A percentile compares a stretch with the other conserved stretches of the same genome.
Conservation (phyloP, 2,797 vertebrate species). For the Pachyuromys duprasi region DNA sequence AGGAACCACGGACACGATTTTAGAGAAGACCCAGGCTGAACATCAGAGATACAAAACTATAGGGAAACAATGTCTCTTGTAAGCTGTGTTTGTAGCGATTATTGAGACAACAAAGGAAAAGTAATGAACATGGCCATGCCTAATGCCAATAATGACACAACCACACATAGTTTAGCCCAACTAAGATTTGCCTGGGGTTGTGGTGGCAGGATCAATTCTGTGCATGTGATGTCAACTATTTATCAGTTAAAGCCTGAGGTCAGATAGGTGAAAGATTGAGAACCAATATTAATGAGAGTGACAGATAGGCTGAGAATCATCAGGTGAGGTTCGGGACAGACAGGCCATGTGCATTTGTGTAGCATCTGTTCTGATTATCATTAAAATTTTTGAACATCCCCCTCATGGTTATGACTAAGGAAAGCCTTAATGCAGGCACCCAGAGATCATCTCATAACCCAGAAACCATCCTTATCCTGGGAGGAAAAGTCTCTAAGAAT, state of each 20-base stretch:
- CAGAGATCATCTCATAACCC: not conserved
- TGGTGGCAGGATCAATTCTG: not conserved
- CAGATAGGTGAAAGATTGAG: not conserved
- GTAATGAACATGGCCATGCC: not conserved
- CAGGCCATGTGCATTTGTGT: not conserved
- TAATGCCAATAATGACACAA: not conserved
- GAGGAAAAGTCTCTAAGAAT: not conserved
- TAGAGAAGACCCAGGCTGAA: not conserved
- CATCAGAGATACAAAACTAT: not conserved
- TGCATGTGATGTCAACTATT: not conserved
- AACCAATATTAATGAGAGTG: not conserved
- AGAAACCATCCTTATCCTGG: not conserved
- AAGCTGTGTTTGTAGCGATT: not conserved
- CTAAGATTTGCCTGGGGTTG: not conserved
- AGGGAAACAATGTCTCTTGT: not conserved
- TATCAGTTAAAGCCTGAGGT: not conserved
- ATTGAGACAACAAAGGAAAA: not conserved
- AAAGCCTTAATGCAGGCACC: not conserved
- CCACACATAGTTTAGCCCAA: not conserved
- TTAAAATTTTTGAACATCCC: not conserved
- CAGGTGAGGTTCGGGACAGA: not conserved
- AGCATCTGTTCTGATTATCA: not conserved
- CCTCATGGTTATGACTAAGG: not conserved
- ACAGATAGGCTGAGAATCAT: not conserved
- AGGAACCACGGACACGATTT: not conserved